These are phyloP conservation scores for Galaxias olidus DNA, from an alignment of 2,797 vertebrate species.

Conservation along the genomic window DNA sequence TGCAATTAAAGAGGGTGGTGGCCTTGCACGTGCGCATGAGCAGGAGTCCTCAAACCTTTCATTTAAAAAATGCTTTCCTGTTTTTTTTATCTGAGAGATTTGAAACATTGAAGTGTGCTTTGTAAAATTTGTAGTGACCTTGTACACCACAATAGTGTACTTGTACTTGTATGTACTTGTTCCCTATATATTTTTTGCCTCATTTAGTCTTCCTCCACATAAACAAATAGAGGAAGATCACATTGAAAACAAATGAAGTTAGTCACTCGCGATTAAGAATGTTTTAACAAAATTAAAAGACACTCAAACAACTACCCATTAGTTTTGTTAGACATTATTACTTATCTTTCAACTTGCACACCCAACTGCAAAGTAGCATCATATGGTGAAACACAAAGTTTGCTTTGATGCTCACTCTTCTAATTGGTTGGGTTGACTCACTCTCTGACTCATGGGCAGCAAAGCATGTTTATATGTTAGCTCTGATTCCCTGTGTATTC, in stretches of 20 bases:
- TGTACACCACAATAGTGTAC: too few species aligned
- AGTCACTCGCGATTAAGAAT: too few species aligned
- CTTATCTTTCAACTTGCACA: conserved; percentile 46
- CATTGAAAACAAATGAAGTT: neutral
- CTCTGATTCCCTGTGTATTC: conserved; percentile 22
- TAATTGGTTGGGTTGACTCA: conserved; percentile 57
- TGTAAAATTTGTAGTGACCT: too few species aligned
- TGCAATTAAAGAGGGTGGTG: neutral
- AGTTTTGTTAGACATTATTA: conserved; percentile 43
- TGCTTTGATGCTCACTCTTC: conserved; percentile 53
- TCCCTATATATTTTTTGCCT: too few species aligned
- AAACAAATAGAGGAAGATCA: too few species aligned
- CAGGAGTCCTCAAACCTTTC: neutral
- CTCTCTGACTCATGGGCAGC: conserved; percentile 35
- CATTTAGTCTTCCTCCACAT: too few species aligned
- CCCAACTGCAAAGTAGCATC: conserved; percentile 52
- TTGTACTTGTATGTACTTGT: too few species aligned
- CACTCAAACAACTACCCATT: neutral
- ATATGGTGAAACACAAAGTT: conserved; percentile 47
- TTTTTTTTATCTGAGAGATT: too few species aligned
- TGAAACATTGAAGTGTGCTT: too few species aligned
- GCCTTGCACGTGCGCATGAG: too few species aligned
- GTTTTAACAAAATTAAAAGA: too few species aligned
- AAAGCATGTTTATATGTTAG: conserved; percentile 34
- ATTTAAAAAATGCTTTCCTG: neutral